phyloP scores from a whole-genome alignment of 2,888 invertebrate genomes.

The Apotomis turbidana region DNA sequence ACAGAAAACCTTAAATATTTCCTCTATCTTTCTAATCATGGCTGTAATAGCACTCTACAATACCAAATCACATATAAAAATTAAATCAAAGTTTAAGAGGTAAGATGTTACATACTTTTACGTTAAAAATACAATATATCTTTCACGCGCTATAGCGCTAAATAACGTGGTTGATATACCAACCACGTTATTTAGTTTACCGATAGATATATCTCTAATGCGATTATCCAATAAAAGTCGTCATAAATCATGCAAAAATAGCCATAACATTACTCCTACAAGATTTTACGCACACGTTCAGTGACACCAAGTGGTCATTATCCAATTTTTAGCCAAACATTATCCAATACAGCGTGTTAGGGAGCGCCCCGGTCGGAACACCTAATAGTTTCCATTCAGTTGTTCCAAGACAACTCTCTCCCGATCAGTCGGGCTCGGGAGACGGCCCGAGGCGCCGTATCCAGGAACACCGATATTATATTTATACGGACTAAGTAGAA shows the following conservation, averaged over 20 bases:
- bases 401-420: slow-evolving; percentile 15
- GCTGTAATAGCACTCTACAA: too few relatives aligned
- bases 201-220: too few relatives aligned
- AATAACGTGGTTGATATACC: too few relatives aligned
- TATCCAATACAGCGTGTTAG: slow-evolving; percentile 44
- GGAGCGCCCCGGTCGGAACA: slow-evolving; percentile 21
- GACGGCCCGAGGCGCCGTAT: slow-evolving; percentile 7
- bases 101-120: too few relatives aligned
- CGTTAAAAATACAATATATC: too few relatives aligned
- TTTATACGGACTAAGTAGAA: slow-evolving; percentile 7
- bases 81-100: too few relatives aligned
- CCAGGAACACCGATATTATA: background rate
- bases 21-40: background rate
- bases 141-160: too few relatives aligned
- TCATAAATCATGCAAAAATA: slow-evolving; percentile 13
- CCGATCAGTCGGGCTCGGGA: slow-evolving; percentile 16
- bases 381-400: slow-evolving; percentile 4
- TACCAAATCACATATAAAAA: too few relatives aligned
- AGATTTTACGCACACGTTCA: slow-evolving; percentile 42
- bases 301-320: slow-evolving; percentile 42
- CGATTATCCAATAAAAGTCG: too few relatives aligned
- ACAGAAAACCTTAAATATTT: too few relatives aligned
- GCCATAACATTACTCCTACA: slow-evolving; percentile 41
- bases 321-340: slow-evolving; percentile 45
- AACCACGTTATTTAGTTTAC: too few relatives aligned